Conservation (phyloP, 1,140 invertebrate genomes). For the Orius laevigatus region DNA sequence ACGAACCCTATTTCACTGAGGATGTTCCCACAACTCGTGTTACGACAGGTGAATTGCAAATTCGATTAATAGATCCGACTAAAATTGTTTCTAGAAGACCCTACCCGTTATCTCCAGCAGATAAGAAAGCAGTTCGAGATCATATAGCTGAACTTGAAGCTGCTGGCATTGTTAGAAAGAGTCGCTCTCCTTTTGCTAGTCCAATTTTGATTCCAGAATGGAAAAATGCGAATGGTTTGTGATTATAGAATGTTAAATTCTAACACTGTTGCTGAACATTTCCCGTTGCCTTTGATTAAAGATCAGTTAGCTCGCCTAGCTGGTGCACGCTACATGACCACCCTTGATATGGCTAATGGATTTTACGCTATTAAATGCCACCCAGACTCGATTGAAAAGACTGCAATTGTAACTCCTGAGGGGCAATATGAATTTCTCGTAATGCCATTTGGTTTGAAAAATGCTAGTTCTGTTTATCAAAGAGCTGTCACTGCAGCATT, state of each 20-base stretch:
- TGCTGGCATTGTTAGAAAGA: constrained; percentile 18
- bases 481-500: constrained; percentile 22
- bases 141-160: constrained; percentile 10
- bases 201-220: constrained; percentile 24
- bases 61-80: constrained; percentile 7
- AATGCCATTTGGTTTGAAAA: constrained; percentile 31
- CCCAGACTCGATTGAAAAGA: constrained; percentile 26
- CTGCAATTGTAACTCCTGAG: constrained; percentile 27
- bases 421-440: constrained; percentile 27
- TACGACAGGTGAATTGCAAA: constrained; percentile 5
- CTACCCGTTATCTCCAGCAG: constrained; percentile 9
- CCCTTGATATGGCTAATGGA: constrained; percentile 23
- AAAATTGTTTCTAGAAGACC: constrained; percentile 11
- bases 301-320: constrained; percentile 24
- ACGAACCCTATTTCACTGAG: background rate
- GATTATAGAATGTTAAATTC: constrained; percentile 28
- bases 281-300: constrained; percentile 21
- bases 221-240: constrained; percentile 27
- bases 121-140: constrained; percentile 9
- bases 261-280: constrained; percentile 24
- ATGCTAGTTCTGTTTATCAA: constrained; percentile 29
- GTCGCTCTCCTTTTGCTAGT: constrained; percentile 24
- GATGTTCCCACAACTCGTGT: background rate
- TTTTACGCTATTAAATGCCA: constrained; percentile 28
- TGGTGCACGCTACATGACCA: constrained; percentile 23